Evolutionary conservation across 2,797 vertebrate genomes (phyloP), one percentile per base, ranked within the genome.

Genomic region (Cottoperca gobio): DNA sequence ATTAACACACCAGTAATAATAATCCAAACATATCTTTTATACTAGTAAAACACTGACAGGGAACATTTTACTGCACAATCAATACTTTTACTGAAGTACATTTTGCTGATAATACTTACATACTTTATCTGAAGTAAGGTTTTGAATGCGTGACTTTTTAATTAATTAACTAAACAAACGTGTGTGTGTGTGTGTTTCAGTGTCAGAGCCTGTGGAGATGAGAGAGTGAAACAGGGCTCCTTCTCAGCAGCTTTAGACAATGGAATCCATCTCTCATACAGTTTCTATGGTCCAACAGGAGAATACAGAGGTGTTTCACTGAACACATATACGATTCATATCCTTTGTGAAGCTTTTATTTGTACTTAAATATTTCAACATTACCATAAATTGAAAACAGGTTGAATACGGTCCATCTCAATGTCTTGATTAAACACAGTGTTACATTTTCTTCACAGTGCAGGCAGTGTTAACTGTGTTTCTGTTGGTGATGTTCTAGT

Each of bases 181-280:
- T 66, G 23, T 40, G 21, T 58, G 31, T 39, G 23, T 73, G 31
- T 61, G 14, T 62, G n/a, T 62, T 79, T 82, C 60, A 80, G 67
- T 16, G 64, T 60, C 62, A 48, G 78, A 79, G 13, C 26, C 70
- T 69, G 37, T 17, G 58, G 43, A 28, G 37, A 46, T 55, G 93
- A 91, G 93, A 91, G 1, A 14, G 81, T 88, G 86, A 95, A 90
- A 79, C 95, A 94, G 91, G 96, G 95, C 57, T 97, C 95, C 37
- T 95, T 99, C 89, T 95, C 96, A 57, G 97, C 96, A 65, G 90
- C 95, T 45, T 92, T 99, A 58, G 88, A 94, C 79, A 97, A 92
- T 83, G 96, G 96, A 87, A 95, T 99, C 78, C 95, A 92, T 70
- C 93, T 99, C 53, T 97, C 97, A 1, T 93, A 97, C 86, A 97